These are phyloP conservation scores for Ommatoiulus sabulosus DNA, from an alignment of 2,888 invertebrate species.

Conservation along the genomic window DNA sequence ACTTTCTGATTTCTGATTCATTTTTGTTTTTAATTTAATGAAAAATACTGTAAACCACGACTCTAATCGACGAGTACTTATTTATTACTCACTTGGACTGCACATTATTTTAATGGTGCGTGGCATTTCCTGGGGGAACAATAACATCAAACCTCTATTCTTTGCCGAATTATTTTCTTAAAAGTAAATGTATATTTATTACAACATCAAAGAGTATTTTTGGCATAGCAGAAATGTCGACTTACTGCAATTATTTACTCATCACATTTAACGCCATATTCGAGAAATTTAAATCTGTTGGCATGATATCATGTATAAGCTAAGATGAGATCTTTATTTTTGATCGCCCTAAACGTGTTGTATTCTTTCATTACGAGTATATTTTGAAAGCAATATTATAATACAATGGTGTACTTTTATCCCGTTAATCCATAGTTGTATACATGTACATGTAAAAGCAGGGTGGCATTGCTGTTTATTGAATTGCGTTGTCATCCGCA, in stretches of 20 bases:
- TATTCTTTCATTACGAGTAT: background rate
- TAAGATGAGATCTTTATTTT: background rate
- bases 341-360: slow-evolving; percentile 17
- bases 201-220: background rate
- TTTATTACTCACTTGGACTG: background rate
- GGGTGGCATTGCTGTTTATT: background rate
- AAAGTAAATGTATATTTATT: background rate
- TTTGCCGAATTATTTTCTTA: background rate
- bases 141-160: background rate
- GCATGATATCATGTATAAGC: background rate
- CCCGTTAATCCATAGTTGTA: background rate
- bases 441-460: background rate
- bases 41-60: background rate
- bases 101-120: background rate
- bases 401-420: background rate
- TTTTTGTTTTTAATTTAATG: background rate
- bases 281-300: slow-evolving; percentile 32
- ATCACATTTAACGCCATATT: background rate
- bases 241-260: background rate
- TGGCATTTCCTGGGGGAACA: background rate
- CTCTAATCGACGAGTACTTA: background rate
- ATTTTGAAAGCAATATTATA: slow-evolving; percentile 35
- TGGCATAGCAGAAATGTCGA: background rate
- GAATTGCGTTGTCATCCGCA: background rate
- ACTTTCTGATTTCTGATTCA: background rate